A percentile compares a stretch with the other conserved stretches of the same genome.
phyloP scores from a whole-genome alignment of 2,888 invertebrate genomes.

The Acleris cristana region DNA sequence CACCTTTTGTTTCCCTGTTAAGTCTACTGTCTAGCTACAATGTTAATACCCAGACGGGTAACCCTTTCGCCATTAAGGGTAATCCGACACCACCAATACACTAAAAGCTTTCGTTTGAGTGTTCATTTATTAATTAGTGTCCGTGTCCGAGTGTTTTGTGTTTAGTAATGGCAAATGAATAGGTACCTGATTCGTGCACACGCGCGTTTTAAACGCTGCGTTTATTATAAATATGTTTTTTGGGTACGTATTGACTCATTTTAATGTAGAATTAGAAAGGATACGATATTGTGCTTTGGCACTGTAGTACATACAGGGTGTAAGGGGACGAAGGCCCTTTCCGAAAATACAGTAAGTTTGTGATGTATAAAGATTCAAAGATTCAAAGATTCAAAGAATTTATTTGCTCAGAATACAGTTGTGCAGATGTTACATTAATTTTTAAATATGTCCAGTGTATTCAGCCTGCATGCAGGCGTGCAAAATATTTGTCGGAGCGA shows the following conservation, averaged over 20 bases:
- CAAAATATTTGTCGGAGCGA: too few relatives aligned
- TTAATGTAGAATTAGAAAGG: too few relatives aligned
- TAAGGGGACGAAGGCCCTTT: too few relatives aligned
- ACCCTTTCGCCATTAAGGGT: conserved; percentile 66
- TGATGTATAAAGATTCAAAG: too few relatives aligned
- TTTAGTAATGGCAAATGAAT: conserved; percentile 44
- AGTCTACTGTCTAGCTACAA: conserved; percentile 42
- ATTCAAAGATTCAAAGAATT: too few relatives aligned
- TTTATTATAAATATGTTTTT: neutral
- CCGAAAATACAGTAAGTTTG: too few relatives aligned
- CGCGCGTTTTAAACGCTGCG: conserved; percentile 36
- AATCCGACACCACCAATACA: conserved; percentile 63
- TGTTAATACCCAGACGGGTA: conserved; percentile 39
- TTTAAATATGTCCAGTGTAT: too few relatives aligned
- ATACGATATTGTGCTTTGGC: too few relatives aligned
- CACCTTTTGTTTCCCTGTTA: conserved; percentile 41
- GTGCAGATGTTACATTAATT: too few relatives aligned
- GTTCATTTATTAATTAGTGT: conserved; percentile 61
- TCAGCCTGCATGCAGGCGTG: too few relatives aligned
- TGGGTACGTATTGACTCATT: neutral
- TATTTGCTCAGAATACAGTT: too few relatives aligned
- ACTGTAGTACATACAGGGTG: too few relatives aligned
- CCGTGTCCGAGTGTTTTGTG: conserved; percentile 49
- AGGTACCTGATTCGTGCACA: conserved; percentile 41
- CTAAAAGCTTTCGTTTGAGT: conserved; percentile 55